Conservation (phyloP, 2,113 vertebrate species). For the Periophthalmodon schlosseri region DNA sequence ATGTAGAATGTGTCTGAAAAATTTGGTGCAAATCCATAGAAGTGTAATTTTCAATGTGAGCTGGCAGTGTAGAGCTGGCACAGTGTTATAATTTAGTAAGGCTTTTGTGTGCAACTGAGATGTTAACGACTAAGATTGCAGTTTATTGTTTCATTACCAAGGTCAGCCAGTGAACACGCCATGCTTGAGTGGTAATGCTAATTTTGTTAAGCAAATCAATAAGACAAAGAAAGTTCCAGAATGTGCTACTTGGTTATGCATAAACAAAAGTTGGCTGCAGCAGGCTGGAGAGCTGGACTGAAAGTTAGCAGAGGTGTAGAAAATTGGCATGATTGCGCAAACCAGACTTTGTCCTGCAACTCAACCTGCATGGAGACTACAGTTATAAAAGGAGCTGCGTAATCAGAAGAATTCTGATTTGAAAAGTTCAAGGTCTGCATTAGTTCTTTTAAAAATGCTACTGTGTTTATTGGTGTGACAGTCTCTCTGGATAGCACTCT, state of each 20-base stretch:
- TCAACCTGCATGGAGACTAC: neutral
- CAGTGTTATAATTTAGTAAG: too few species aligned
- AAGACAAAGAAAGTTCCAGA: constrained; percentile 26
- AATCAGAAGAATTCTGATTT: neutral
- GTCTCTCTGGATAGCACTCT: neutral
- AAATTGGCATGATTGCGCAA: constrained; percentile 43
- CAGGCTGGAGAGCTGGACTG: constrained; percentile 19
- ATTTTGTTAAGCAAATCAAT: constrained; percentile 12
- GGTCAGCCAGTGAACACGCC: constrained; percentile 11
- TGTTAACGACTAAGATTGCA: too few species aligned
- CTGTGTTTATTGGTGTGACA: neutral
- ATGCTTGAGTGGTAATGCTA: constrained; percentile 26
- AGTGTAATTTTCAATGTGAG: too few species aligned
- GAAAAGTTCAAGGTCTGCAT: neutral
- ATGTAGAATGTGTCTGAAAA: too few species aligned
- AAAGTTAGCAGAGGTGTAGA: constrained; percentile 25
- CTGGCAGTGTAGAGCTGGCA: too few species aligned
- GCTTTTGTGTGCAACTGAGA: too few species aligned
- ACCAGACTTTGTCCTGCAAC: neutral
- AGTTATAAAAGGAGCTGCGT: neutral
- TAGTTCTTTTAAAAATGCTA: neutral
- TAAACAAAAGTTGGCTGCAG: constrained; percentile 33
- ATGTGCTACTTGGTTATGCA: constrained; percentile 39
- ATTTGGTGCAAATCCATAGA: too few species aligned
- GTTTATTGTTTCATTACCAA: neutral